These are phyloP conservation scores for Pteronotus mesoamericanus DNA, from an alignment of 2,797 vertebrate species.

Conservation along the genomic window DNA sequence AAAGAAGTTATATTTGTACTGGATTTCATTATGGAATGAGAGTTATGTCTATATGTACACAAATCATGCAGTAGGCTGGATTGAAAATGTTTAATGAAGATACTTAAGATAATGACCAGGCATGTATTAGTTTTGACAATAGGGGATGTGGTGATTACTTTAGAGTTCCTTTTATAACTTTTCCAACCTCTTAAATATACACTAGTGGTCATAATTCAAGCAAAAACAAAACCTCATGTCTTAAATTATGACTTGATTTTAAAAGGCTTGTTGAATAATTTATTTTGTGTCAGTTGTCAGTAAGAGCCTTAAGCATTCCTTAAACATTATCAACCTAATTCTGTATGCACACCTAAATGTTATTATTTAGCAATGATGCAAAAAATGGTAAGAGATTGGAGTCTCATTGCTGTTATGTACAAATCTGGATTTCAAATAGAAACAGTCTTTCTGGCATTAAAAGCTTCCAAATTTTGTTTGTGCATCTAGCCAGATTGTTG, in stretches of 20 bases:
- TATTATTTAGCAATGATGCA: not conserved
- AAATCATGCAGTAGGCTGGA: not conserved
- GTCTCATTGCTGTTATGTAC: not conserved
- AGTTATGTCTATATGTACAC: not conserved
- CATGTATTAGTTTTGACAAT: not conserved
- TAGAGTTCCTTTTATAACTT: not conserved
- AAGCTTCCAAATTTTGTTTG: constrained; percentile 34
- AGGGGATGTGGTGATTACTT: not conserved
- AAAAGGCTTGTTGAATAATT: constrained; percentile 24
- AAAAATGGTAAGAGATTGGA: not conserved
- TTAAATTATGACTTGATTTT: not conserved
- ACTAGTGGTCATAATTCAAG: not conserved
- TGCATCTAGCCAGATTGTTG: not conserved
- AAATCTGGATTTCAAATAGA: not conserved
- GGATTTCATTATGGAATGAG: not conserved
- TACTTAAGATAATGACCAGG: not conserved
- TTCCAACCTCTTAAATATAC: not conserved
- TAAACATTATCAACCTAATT: not conserved
- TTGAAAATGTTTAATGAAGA: not conserved
- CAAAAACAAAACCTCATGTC: not conserved
- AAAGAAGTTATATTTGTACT: not conserved
- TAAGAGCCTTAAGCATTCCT: not conserved
- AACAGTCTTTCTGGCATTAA: not conserved
- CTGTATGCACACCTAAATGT: not conserved
- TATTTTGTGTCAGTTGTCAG: not conserved